A percentile compares a stretch with the other conserved stretches of the same genome.
phyloP scores from a whole-genome alignment of 1,140 invertebrate species.

The Stegodyphus mimosarum region DNA sequence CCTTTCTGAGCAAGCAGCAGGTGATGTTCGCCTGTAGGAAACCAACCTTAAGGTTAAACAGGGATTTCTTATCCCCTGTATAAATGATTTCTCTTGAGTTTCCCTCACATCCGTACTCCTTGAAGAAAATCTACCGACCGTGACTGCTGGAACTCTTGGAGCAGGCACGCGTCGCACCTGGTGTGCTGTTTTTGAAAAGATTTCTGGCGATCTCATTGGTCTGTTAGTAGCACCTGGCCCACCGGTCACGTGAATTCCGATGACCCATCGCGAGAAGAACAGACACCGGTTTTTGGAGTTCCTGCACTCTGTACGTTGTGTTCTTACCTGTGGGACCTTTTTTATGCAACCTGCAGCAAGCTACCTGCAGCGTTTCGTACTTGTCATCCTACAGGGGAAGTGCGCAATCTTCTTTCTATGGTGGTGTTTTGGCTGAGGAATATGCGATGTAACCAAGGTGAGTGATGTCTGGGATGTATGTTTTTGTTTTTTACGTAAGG shows the following conservation, averaged over 20 bases:
- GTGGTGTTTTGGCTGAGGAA: constrained; percentile 32
- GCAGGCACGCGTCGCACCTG: constrained; percentile 65
- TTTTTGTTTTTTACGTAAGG: too few relatives aligned
- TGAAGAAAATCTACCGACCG: background rate
- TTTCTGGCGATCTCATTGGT: constrained; percentile 85
- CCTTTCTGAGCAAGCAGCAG: background rate
- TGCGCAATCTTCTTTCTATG: constrained; percentile 19
- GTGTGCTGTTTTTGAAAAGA: constrained; percentile 95
- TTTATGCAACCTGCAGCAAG: constrained; percentile 2
- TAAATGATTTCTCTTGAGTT: background rate
- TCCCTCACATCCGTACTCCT: constrained; percentile 5
- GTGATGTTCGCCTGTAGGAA: constrained; percentile 1
- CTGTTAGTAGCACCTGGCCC: constrained; percentile 23
- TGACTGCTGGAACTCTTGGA: background rate
- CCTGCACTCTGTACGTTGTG: background rate
- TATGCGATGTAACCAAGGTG: constrained; percentile 35
- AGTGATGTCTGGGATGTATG: background rate
- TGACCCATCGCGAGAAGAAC: background rate
- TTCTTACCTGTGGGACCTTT: background rate
- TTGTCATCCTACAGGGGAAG: too few relatives aligned
- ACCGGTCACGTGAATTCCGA: constrained; percentile 26
- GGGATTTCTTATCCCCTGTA: background rate
- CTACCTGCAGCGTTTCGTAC: background rate
- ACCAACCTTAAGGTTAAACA: background rate
- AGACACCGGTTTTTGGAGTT: too few relatives aligned